phyloP scores from a whole-genome alignment of 2,797 vertebrate species.

The Uromys caudimaculatus region DNA sequence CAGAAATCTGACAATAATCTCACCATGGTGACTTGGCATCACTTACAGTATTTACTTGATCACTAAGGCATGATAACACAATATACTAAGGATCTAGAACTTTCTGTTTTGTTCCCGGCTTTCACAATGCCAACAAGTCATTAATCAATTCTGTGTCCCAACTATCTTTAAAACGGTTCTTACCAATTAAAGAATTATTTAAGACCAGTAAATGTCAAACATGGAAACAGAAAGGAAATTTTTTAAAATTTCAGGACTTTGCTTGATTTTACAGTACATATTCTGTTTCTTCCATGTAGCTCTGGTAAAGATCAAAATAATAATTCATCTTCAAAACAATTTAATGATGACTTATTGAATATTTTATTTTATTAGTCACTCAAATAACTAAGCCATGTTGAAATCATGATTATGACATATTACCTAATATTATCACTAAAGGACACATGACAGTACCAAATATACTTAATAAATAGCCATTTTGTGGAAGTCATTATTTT shows the following conservation, averaged over 20 bases:
- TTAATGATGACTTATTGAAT: constrained; percentile 29
- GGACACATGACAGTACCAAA: neutral
- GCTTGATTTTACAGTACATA: constrained; percentile 18
- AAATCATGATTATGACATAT: neutral
- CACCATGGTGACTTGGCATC: neutral
- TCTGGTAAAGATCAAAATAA: constrained; percentile 47
- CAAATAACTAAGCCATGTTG: neutral
- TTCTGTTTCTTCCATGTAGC: neutral
- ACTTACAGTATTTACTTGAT: neutral
- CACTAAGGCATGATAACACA: constrained; percentile 1
- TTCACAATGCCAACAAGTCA: constrained; percentile 13
- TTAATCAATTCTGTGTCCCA: constrained; percentile 13
- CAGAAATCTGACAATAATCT: neutral
- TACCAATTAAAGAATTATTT: constrained; percentile 35
- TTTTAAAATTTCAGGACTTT: constrained; percentile 20
- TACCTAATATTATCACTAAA: neutral
- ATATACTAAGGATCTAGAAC: neutral
- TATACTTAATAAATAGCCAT: neutral
- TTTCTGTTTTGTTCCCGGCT: constrained; percentile 21
- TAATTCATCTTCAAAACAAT: constrained; percentile 49
- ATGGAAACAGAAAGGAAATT: constrained; percentile 28
- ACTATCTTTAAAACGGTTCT: constrained; percentile 58
- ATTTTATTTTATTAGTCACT: constrained; percentile 12
- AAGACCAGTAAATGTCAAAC: constrained; percentile 42
- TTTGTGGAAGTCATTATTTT: constrained; percentile 32